These are phyloP conservation scores for Gymnoscelis rufifasciata DNA, from an alignment of 2,888 invertebrate genomes.

Conservation along the genomic window DNA sequence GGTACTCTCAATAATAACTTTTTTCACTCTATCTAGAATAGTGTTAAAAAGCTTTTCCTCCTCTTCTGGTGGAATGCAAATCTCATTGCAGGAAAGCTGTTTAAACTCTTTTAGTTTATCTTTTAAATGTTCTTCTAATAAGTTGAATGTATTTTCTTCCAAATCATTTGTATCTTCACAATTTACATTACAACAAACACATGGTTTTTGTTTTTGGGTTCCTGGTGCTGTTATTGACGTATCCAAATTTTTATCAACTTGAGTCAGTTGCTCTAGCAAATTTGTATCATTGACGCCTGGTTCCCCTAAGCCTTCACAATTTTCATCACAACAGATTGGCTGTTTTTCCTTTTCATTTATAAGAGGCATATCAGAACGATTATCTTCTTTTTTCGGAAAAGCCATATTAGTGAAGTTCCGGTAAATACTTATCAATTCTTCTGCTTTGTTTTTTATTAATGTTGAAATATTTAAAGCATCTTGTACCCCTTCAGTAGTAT, in stretches of 20 bases:
- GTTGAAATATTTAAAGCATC: no score
- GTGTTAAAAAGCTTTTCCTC: constrained; percentile 49
- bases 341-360: no score
- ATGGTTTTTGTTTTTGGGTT: constrained; percentile 30
- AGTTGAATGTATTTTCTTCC: constrained; percentile 61
- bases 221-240: constrained; percentile 32
- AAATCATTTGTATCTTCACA: constrained; percentile 47
- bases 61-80: constrained; percentile 44
- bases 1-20: constrained; percentile 53
- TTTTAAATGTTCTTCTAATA: constrained; percentile 59
- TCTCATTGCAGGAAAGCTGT: constrained; percentile 38
- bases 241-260: constrained; percentile 32
- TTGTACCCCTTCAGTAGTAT: no score
- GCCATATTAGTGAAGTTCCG: no score
- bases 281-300: no score
- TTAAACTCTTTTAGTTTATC: constrained; percentile 52
- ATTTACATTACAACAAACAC: constrained; percentile 50
- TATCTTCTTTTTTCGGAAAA: no score
- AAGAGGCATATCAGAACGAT: no score
- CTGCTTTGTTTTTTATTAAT: no score
- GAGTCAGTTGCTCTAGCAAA: background rate
- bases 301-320: no score
- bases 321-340: no score
- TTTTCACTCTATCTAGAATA: constrained; percentile 54
- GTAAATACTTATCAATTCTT: no score